Percentiles rank a stretch among this genome's conserved stretches.
Conservation (phyloP, 2,113 vertebrate genomes). For the Oncorhynchus clarkii region DNA sequence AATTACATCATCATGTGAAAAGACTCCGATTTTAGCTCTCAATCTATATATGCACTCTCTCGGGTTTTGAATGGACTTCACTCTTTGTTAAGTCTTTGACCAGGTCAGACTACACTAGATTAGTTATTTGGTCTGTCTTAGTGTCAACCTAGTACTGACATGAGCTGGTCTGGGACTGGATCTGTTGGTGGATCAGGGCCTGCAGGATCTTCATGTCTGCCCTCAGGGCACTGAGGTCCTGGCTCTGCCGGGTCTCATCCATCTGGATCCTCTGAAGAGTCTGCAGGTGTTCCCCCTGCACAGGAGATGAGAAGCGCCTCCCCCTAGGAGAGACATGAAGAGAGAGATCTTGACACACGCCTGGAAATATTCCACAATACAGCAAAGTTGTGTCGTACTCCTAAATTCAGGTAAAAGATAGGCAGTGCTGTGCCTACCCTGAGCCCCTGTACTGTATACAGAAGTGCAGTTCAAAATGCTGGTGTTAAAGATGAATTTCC, state of each 20-base stretch:
- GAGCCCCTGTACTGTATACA: not conserved
- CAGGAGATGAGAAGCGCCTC: not conserved
- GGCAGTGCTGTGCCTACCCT: constrained; percentile 13
- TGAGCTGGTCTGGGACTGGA: constrained; percentile 27
- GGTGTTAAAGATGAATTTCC: not conserved
- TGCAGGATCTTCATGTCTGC: constrained; percentile 55
- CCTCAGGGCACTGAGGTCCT: constrained; percentile 48
- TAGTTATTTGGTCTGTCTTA: not conserved
- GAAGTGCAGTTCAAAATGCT: not conserved
- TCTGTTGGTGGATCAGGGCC: constrained; percentile 47
- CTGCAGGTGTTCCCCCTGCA: constrained; percentile 9
- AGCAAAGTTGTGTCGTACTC: not conserved
- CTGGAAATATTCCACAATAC: not conserved
- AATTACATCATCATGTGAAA: too few species aligned
- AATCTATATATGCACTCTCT: too few species aligned
- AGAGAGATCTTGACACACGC: not conserved
- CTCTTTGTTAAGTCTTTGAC: too few species aligned
- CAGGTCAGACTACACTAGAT: too few species aligned
- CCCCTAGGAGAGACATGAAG: constrained; percentile 6
- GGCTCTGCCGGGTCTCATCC: constrained; percentile 41
- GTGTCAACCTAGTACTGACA: constrained; percentile 21
- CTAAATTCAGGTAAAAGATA: not conserved
- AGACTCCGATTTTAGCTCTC: not conserved
- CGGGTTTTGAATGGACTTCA: too few species aligned
- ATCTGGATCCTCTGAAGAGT: constrained; percentile 23